Evolutionary conservation across 2,797 vertebrate species (phyloP), one percentile per base, ranked within the genome.

Genomic region (Poeciliopsis infans): DNA sequence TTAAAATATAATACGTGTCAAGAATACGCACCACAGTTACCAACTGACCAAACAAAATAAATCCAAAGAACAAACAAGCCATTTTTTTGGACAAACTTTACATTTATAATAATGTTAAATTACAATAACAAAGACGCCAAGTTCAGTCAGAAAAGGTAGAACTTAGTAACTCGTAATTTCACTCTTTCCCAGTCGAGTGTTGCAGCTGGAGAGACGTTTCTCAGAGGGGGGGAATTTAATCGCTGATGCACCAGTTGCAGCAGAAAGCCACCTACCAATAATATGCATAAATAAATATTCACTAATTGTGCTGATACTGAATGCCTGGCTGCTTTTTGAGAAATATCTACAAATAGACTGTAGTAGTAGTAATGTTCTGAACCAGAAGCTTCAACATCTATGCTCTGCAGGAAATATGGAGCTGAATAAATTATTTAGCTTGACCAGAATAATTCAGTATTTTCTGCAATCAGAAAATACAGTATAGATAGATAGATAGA

Each of bases 221-320:
- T 78, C 79, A 78, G 77, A 66, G 36, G 23, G 77, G 74, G 68
- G 83, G 74, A 89, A 88, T 87, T 87, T 81, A 86, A 77, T 77
- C 78, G 73, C 78, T 85, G 82, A 91, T 85, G 68, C 76, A 80
- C 76, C 85, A 86, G 89, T 83, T 87, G 80, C 85, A 66, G 84
- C 87, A 76, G 80, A 31, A 36, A 74, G 61, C 87, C 86, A 81
- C 82, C 89, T 79, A 77, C 75, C 53, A 74, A 79, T 7, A 20
- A 85, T 91, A 80, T 89, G 72, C 87, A 91, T 88, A 68, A 80
- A 88, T 83, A 88, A 84, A 87, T 89, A 89, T 88, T 87, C 81
- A 53, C 75, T 83, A 86, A 87, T 87, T 87, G 84, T 53, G 78
- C 59, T 3, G 61, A 86, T 72, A 80, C 83, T 78, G 76, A 79